Base-by-base conservation (phyloP, 2,797 vertebrate genomes). In the Gymnothorax javanicus region DNA sequence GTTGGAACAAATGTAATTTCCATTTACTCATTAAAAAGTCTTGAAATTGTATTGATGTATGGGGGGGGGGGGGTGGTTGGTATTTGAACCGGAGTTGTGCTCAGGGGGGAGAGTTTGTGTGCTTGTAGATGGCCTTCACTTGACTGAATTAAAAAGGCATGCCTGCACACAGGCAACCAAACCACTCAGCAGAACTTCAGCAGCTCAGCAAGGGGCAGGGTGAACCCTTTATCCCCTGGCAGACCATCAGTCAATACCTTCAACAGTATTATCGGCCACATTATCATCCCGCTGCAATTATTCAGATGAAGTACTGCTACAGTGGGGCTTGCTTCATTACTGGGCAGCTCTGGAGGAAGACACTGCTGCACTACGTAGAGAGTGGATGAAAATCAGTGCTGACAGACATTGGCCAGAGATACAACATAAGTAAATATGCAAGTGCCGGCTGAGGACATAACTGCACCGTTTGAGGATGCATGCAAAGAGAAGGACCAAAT, bases 221-320 rank as follows among this genome's bases (percentile, higher is more conserved):
- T 23, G 77, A 20, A 52, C 50, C 20, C 77, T 81, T 81, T 56
- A 11, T 54, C 52, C 27, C 33, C 20, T 52, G 6, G 13, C 15
- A 20, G 56, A 56, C 9, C 50, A 81, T 81, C 77, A 81, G 77
- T 81, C 77, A 81, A 56, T 54, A 81, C 25, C 77, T 56, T 54
- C 17, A 33, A 56, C 77, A n/a, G 20, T 43, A 81, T 81, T 81
- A 81, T 81, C 17, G 20, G 17, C 52, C 52, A 20, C 52, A 56
- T 54, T 56, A 56, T 52, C 77, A 23, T 56, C 52, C 77, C 7
- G 12, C 12, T 33, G 77, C 52, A 81, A 81, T 81, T 56, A 81
- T 56, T 81, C 77, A 81, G 52, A 81, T 81, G 17, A 23, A 54
- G 77, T 11, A 56, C 50, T 56, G 50, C 50, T n/a, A 9, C 20